Percentiles rank a stretch among this genome's conserved stretches.
Conservation (phyloP, 2,113 vertebrate species). For the Nibea coibor region DNA sequence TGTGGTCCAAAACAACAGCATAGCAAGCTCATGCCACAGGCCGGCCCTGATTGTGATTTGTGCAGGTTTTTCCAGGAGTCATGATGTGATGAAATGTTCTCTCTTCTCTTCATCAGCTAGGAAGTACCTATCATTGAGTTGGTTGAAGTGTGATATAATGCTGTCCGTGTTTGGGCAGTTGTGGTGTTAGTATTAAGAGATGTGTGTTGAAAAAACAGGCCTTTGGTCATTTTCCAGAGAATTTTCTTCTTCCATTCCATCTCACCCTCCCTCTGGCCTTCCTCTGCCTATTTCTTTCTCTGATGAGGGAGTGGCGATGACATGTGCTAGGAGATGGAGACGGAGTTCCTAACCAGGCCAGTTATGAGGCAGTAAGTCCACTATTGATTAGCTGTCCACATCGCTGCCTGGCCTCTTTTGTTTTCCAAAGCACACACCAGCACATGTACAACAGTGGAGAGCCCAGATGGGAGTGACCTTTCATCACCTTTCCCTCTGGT, state of each 20-base stretch:
- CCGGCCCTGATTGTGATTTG: not conserved
- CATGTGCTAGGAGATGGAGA: constrained; percentile 71
- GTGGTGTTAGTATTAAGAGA: not conserved
- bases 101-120: not conserved
- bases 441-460: constrained; percentile 39
- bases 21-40: no score
- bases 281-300: constrained; percentile 49
- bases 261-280: not conserved
- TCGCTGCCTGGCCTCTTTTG: constrained; percentile 69
- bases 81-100: not conserved
- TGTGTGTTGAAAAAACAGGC: not conserved
- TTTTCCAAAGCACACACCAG: constrained; percentile 56
- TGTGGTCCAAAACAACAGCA: no score
- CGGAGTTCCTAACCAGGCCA: constrained; percentile 76
- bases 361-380: constrained; percentile 80
- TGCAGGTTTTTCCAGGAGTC: not conserved
- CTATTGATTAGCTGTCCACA: constrained; percentile 82
- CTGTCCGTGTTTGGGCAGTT: not conserved
- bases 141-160: not conserved
- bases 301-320: constrained; percentile 67
- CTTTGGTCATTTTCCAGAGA: not conserved
- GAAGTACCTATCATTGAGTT: not conserved
- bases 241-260: not conserved
- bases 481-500: constrained; percentile 52
- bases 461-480: constrained; percentile 51